A percentile compares a stretch with the other conserved stretches of the same genome.
These are phyloP conservation scores for Tapirus indicus DNA, from an alignment of 2,797 vertebrate genomes.

Conservation along the genomic window DNA sequence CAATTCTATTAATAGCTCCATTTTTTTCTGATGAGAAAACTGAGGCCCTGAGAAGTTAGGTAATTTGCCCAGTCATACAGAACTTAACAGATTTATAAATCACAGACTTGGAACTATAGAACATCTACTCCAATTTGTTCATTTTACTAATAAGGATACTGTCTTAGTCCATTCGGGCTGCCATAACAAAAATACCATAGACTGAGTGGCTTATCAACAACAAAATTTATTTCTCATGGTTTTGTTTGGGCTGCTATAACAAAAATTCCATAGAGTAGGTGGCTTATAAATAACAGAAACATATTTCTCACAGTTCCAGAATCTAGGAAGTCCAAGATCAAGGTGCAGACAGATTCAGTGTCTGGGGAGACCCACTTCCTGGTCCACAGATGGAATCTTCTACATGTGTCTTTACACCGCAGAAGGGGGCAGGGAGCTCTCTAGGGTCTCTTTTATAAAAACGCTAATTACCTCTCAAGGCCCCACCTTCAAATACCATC, in stretches of 20 bases:
- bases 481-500: background rate
- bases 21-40: constrained; percentile 45
- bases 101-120: background rate
- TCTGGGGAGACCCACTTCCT: background rate
- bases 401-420: background rate
- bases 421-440: background rate
- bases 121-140: background rate
- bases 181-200: background rate
- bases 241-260: background rate
- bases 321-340: background rate
- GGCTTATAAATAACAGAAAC: background rate
- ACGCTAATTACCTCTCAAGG: background rate
- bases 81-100: constrained; percentile 45
- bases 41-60: background rate
- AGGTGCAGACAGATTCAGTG: background rate
- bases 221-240: background rate
- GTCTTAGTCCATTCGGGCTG: background rate
- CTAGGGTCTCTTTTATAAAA: background rate
- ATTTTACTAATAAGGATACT: background rate
- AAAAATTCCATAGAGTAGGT: background rate
- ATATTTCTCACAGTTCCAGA: background rate
- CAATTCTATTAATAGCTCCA: background rate
- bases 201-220: background rate
- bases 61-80: background rate
- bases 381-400: background rate